Conservation (phyloP, 2,113 vertebrate species). For the Myodes glareolus region DNA sequence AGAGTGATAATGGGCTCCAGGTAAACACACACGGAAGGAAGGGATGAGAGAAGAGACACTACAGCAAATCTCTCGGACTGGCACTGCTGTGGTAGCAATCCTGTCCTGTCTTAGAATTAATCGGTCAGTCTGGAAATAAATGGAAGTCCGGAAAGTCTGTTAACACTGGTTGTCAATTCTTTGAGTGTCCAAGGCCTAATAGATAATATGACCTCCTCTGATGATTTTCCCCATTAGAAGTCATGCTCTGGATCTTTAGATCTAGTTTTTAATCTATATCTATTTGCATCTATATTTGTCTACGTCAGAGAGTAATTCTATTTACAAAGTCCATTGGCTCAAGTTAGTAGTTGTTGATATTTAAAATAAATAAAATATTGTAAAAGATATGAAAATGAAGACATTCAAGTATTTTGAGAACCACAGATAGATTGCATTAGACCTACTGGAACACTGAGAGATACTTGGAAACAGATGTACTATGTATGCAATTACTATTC, state of each 20-base stretch:
- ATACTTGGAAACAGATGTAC: neutral
- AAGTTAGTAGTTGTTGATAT: neutral
- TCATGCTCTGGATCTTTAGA: neutral
- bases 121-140: neutral
- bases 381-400: neutral
- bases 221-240: rapidly evolving
- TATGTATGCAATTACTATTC: neutral
- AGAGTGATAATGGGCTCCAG: neutral
- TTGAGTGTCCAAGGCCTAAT: neutral
- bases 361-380: neutral
- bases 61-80: neutral
- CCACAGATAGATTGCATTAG: neutral
- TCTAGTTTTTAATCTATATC: neutral
- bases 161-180: neutral
- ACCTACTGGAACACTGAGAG: neutral
- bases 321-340: neutral
- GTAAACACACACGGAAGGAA: neutral
- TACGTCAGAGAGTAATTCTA: neutral
- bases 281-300: neutral
- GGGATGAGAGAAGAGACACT: neutral
- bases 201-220: neutral
- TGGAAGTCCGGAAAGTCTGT: neutral
- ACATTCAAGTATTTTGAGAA: neutral
- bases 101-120: neutral
- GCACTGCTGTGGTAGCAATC: rapidly evolving